These are phyloP conservation scores for Stenchaetothrips biformis DNA, from an alignment of 2,888 invertebrate species.

Conservation along the genomic window DNA sequence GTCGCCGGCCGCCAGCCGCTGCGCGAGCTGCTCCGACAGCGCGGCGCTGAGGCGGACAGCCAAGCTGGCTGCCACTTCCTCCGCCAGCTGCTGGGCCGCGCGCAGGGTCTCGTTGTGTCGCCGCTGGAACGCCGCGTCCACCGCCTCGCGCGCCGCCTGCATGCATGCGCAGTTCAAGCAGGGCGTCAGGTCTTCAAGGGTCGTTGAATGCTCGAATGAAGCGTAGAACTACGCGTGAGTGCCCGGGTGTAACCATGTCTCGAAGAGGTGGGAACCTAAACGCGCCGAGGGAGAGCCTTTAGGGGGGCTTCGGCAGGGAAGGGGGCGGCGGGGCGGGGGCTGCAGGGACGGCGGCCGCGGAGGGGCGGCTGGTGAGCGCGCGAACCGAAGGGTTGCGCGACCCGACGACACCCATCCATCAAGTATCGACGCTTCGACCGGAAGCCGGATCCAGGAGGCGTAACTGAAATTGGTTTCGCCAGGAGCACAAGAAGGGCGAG, in stretches of 20 bases:
- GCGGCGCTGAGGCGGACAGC: too few relatives aligned
- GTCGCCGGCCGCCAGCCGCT: background rate
- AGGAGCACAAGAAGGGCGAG: background rate
- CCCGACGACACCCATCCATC: background rate
- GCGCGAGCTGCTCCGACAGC: background rate
- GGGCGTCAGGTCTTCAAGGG: too few relatives aligned
- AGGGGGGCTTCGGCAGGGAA: background rate
- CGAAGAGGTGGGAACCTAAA: background rate
- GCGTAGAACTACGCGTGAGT: too few relatives aligned
- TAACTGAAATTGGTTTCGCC: background rate
- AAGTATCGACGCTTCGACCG: background rate
- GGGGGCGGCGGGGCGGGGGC: background rate
- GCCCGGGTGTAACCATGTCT: too few relatives aligned
- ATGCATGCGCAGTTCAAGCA: too few relatives aligned
- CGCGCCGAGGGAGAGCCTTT: background rate
- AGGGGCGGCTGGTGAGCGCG: background rate
- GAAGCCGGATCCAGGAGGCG: background rate
- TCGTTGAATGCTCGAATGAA: too few relatives aligned
- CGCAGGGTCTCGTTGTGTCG: conserved; percentile 3
- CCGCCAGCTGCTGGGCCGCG: background rate
- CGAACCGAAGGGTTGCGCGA: background rate
- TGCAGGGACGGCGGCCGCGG: too few relatives aligned
- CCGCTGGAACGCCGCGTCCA: background rate
- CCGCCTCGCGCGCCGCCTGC: conserved; percentile 2
- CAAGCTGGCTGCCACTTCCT: background rate